A percentile compares a stretch with the other conserved stretches of the same genome.
phyloP scores from a whole-genome alignment of 2,113 vertebrate species.

The Probosciger aterrimus region DNA sequence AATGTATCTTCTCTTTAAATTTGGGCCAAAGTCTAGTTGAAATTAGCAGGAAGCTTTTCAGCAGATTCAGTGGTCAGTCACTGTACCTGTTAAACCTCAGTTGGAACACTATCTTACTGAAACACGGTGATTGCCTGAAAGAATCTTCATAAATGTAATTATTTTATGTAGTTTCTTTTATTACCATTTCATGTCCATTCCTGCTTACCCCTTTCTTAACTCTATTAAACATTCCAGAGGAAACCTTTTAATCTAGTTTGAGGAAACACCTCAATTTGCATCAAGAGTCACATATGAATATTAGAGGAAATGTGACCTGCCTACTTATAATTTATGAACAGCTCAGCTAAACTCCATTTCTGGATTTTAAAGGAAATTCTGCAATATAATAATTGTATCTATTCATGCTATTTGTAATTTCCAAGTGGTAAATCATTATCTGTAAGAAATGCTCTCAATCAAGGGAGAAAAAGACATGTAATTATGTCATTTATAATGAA shows the following conservation, averaged over 20 bases:
- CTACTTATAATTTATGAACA: not conserved
- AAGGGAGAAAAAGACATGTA: constrained; percentile 72
- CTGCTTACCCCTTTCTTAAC: not conserved
- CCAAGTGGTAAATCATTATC: constrained; percentile 68
- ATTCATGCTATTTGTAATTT: constrained; percentile 49
- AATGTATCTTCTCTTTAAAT: not conserved
- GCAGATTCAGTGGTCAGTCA: not conserved
- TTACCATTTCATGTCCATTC: not conserved
- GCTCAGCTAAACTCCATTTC: not conserved
- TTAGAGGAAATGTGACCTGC: not conserved
- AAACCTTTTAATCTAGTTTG: not conserved
- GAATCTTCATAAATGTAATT: not conserved
- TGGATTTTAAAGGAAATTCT: constrained; percentile 3
- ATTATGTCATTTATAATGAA: constrained; percentile 76
- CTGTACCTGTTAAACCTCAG: not conserved
- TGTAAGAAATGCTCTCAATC: constrained; percentile 71
- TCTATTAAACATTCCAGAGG: not conserved
- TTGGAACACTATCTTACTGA: not conserved
- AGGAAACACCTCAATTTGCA: not conserved
- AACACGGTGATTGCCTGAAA: not conserved
- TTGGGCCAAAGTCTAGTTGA: not conserved
- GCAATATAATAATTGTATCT: not conserved
- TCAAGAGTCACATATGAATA: not conserved
- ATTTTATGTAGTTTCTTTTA: not conserved
- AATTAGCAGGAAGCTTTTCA: not conserved